A percentile compares a stretch with the other conserved stretches of the same genome.
Conservation (phyloP, 53 echinoderm and acorn worm genomes). For the Hippasteria phrygiana region DNA sequence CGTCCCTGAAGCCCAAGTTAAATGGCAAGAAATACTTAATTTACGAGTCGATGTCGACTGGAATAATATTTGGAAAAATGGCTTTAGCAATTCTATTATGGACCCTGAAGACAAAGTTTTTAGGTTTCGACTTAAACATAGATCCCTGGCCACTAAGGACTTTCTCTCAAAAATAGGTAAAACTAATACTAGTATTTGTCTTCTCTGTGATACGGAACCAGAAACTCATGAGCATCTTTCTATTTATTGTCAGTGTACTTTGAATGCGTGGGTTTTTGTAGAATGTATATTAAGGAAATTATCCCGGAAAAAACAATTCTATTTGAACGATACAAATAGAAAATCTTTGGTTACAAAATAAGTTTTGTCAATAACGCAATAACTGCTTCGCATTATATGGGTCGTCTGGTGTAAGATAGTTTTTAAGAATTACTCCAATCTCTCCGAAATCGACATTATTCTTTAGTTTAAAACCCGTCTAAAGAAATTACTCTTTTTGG, state of each 20-base stretch:
- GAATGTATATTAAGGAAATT: too few species aligned
- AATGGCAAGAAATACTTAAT: not conserved
- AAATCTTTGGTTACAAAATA: too few species aligned
- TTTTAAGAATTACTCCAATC: too few species aligned
- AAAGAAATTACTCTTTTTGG: too few species aligned
- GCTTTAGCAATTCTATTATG: not conserved
- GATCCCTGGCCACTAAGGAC: not conserved
- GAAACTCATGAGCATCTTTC: conserved; percentile 38
- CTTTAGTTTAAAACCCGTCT: too few species aligned
- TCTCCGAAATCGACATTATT: too few species aligned
- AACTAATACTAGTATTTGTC: conserved; percentile 1
- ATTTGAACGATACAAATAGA: too few species aligned
- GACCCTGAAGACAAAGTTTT: conserved; percentile 13
- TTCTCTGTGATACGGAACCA: not conserved
- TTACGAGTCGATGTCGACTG: not conserved
- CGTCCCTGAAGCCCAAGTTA: not conserved
- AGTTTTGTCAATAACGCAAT: too few species aligned
- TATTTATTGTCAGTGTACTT: not conserved
- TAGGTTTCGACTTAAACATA: not conserved
- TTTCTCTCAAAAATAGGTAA: conserved; percentile 2
- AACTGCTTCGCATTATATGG: too few species aligned
- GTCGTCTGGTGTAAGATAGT: too few species aligned
- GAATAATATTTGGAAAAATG: not conserved
- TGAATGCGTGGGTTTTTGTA: conserved; percentile 17
- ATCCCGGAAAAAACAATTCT: too few species aligned